Evolutionary conservation across 2,888 invertebrate species (phyloP).

Genomic region (Rhingia rostrata): DNA sequence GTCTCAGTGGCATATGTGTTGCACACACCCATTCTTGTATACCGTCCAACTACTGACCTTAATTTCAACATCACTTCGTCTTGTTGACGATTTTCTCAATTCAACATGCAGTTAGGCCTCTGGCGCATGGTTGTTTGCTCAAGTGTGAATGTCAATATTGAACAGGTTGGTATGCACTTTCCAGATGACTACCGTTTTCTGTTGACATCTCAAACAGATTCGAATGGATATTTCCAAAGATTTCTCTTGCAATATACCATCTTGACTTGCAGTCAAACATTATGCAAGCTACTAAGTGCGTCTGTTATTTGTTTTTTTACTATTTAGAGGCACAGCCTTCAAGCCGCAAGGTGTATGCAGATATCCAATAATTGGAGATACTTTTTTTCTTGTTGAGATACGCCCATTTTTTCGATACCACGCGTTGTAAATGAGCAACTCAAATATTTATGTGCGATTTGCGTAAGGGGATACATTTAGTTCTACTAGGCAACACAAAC

Average conservation of each 20-base stretch:
- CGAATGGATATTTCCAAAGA: constrained; percentile 35
- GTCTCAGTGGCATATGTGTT: background rate
- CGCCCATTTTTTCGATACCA: constrained; percentile 26
- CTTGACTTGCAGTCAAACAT: constrained; percentile 6
- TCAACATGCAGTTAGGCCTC: constrained; percentile 13
- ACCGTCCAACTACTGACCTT: constrained; percentile 10
- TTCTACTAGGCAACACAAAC: background rate
- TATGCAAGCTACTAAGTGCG: constrained; percentile 22
- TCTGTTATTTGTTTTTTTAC: constrained; percentile 10
- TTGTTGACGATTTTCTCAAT: background rate
- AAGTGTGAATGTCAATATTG: constrained; percentile 35
- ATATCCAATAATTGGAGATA: background rate
- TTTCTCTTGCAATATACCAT: constrained; percentile 36
- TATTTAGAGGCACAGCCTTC: background rate
- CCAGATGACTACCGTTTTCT: constrained; percentile 19
- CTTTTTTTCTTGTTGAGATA: background rate
- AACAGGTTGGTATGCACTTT: constrained; percentile 31
- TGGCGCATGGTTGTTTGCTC: constrained; percentile 13
- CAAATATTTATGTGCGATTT: constrained; percentile 14
- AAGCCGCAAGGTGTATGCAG: background rate
- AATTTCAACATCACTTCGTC: background rate
- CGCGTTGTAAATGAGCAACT: constrained; percentile 1
- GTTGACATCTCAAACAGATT: constrained; percentile 8
- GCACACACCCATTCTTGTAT: background rate
- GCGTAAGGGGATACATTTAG: constrained; percentile 17